These are phyloP conservation scores for Clistopyga incitator DNA, from an alignment of 2,888 invertebrate species.

Conservation along the genomic window DNA sequence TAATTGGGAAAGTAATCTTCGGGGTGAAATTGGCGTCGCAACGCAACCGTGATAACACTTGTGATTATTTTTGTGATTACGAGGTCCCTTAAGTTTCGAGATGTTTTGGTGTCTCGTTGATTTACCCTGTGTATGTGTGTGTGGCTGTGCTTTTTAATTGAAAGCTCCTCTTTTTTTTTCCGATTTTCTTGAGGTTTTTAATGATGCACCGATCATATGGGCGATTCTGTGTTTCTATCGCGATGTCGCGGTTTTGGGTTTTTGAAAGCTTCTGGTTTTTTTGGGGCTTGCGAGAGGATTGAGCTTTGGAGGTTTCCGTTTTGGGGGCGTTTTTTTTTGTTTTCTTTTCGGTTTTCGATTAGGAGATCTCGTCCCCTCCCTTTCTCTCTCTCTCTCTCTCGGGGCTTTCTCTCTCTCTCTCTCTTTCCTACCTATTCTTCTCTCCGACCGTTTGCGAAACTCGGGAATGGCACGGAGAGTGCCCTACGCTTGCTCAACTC, in stretches of 20 bases:
- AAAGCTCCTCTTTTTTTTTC: constrained; percentile 21
- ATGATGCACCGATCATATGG: constrained; percentile 79
- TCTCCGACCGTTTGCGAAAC: constrained; percentile 57
- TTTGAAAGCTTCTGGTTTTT: constrained; percentile 52
- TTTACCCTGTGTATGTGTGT: constrained; percentile 62
- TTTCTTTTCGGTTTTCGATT: background rate
- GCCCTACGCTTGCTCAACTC: constrained; percentile 53
- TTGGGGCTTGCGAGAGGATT: too few relatives aligned
- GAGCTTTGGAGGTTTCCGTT: too few relatives aligned
- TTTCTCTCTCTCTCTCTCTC: constrained; percentile 17
- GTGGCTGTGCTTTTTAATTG: too few relatives aligned
- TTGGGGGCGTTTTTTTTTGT: too few relatives aligned
- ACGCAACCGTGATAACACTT: constrained; percentile 1
- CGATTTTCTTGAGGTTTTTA: constrained; percentile 74
- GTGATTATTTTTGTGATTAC: too few relatives aligned
- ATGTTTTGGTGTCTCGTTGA: constrained; percentile 7
- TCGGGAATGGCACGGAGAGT: constrained; percentile 52
- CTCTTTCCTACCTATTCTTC: constrained; percentile 56
- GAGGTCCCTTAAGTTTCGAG: too few relatives aligned
- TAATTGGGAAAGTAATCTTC: constrained; percentile 1
- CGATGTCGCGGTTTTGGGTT: constrained; percentile 61
- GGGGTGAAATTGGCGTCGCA: background rate
- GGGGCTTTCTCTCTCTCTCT: constrained; percentile 22
- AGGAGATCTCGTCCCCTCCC: constrained; percentile 28
- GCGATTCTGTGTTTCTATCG: constrained; percentile 69